Conservation (phyloP, 1,140 invertebrate species). For the Hylaeus volcanicus region DNA sequence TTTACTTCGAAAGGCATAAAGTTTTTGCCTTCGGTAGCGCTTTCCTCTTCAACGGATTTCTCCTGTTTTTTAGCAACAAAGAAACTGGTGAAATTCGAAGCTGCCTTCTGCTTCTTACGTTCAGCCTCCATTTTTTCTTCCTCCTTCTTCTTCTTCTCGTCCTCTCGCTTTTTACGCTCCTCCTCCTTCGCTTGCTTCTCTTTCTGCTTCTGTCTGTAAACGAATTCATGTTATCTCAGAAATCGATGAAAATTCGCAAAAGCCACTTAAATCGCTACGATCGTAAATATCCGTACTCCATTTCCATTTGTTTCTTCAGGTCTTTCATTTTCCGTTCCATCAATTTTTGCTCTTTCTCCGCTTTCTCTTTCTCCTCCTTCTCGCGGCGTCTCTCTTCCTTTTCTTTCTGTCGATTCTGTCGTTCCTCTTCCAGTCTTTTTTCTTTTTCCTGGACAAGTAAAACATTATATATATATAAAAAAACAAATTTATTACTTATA, state of each 20-base stretch:
- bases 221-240: slow-evolving; percentile 24
- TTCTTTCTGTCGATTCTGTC: slow-evolving; percentile 55
- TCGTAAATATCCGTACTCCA: slow-evolving; percentile 66
- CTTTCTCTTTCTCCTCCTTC: slow-evolving; percentile 80
- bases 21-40: slow-evolving; percentile 65
- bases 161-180: slow-evolving; percentile 80
- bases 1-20: slow-evolving; percentile 89
- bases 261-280: no score
- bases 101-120: slow-evolving; percentile 87
- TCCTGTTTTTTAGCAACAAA: slow-evolving; percentile 86
- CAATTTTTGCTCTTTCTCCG: slow-evolving; percentile 78
- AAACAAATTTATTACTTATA: slow-evolving; percentile 20
- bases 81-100: slow-evolving; percentile 89
- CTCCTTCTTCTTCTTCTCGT: slow-evolving; percentile 82
- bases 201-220: slow-evolving; percentile 74
- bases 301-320: slow-evolving; percentile 79
- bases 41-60: slow-evolving; percentile 71
- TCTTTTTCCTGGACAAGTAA: slow-evolving; percentile 80
- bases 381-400: slow-evolving; percentile 76
- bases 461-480: slow-evolving; percentile 14
- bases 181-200: slow-evolving; percentile 76
- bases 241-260: not conserved
- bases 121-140: slow-evolving; percentile 84
- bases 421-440: slow-evolving; percentile 74
- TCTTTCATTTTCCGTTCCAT: slow-evolving; percentile 79